Base-by-base conservation (phyloP, 2,113 vertebrate genomes). In the Trichechus manatus region DNA sequence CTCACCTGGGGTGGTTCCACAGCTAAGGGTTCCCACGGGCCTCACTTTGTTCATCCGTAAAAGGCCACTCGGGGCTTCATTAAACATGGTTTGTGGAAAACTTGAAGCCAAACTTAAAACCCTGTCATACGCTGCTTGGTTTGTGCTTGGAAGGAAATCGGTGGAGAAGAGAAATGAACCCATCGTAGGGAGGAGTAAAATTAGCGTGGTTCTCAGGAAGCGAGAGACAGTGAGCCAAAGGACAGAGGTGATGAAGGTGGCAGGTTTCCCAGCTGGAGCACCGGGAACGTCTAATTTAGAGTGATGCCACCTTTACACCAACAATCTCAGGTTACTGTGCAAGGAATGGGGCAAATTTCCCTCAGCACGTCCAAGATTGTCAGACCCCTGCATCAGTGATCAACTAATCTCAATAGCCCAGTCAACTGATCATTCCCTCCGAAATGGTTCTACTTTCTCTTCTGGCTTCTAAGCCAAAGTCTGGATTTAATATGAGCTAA, bases 201-300 rank as follows among this genome's bases (percentile, higher is more conserved):
- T 33, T 11, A 9, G 7, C 64, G 36, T 1, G 6, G 63, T 36
- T 92, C 97, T 93, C 42, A 42, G 87, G 89, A 63, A n/a, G 92
- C 61, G 8, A 29, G 47, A 86, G 33, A 22, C 3, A 0, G 78
- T 86, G 95, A 27, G 81, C 93, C 15, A 31, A 91, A 95, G 87
- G 33, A 56, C 74, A 7, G 0, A 17, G 70, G 95, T 87, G 89
- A 96, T 44, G 89, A 97, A 96, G 64, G 74, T 47, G 66, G 95
- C 2, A 87, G 59, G 86, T 95, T 87, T 96, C 96, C 96, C 83
- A 50, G 0, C 82, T 3, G 47, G 89, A 85, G 97, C 86, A 64
- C 31, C 0, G 0, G 80, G n/a, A 0, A 6, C 11, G 93, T 47
- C 78, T 86, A 72, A 96, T 17, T 59, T 92, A 13, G 77, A 86